Conservation (phyloP, 2,797 vertebrate species). For the Callimico goeldii region DNA sequence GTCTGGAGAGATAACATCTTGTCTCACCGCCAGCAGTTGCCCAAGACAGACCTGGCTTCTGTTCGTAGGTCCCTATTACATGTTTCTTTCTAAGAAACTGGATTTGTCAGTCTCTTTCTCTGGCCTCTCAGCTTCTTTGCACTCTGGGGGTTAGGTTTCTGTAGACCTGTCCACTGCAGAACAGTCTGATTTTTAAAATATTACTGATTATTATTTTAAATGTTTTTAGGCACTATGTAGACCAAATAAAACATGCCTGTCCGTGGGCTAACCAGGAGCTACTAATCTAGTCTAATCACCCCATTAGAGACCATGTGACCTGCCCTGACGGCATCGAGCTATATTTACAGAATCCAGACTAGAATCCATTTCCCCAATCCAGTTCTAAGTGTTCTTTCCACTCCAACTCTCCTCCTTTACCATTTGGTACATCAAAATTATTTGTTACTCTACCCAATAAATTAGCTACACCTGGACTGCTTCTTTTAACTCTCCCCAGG, state of each 20-base stretch:
- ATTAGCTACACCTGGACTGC: not conserved
- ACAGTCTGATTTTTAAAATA: not conserved
- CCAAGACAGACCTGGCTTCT: not conserved
- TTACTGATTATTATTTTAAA: not conserved
- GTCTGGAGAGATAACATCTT: not conserved
- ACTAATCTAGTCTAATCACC: not conserved
- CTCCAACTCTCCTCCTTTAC: not conserved
- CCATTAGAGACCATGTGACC: not conserved
- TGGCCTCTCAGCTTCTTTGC: not conserved
- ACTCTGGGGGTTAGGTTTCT: not conserved
- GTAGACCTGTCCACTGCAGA: not conserved
- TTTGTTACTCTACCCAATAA: not conserved
- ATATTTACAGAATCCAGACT: not conserved
- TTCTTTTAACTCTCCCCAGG: not conserved
- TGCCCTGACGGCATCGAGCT: not conserved
- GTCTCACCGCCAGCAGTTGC: not conserved
- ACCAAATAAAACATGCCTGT: not conserved
- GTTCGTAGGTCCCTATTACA: not conserved
- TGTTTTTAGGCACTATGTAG: not conserved
- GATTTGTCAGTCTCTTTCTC: not conserved
- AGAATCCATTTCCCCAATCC: not conserved
- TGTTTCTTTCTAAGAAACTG: not conserved
- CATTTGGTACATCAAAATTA: not conserved
- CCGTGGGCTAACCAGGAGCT: not conserved
- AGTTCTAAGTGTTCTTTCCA: not conserved